Conservation (phyloP, 2,888 invertebrate species). For the Phragmatobia fuliginosa region DNA sequence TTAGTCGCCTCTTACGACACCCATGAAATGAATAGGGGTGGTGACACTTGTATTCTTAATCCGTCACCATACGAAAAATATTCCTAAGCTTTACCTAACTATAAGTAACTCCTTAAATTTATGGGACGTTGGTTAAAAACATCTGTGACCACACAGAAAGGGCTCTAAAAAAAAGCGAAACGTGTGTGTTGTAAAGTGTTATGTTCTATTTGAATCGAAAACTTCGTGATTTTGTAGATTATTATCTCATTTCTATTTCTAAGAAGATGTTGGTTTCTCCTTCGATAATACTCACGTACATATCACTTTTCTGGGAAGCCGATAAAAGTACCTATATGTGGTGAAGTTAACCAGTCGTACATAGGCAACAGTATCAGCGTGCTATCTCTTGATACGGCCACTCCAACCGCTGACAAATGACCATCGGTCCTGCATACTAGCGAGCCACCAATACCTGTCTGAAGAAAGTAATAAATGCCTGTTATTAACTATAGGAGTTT, state of each 20-base stretch:
- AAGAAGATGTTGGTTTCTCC: not conserved
- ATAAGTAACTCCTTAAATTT: no score
- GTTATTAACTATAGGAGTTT: no score
- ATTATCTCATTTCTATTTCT: not conserved
- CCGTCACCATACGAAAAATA: no score
- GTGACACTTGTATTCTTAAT: no score
- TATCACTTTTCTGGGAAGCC: slow-evolving; percentile 3
- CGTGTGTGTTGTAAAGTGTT: not conserved
- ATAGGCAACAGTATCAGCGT: slow-evolving; percentile 66
- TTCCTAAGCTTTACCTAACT: no score
- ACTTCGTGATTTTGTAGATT: not conserved
- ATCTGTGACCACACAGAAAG: no score
- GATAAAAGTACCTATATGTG: slow-evolving; percentile 2
- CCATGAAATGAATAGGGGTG: no score
- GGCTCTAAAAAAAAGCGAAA: not conserved
- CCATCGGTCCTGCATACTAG: slow-evolving; percentile 61
- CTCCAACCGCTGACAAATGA: slow-evolving; percentile 49
- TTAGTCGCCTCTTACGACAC: no score
- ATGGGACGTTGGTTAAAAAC: no score
- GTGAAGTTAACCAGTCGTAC: slow-evolving; percentile 61
- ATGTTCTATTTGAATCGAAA: no score
- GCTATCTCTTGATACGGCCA: slow-evolving; percentile 70
- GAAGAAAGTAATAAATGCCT: slow-evolving; percentile 13
- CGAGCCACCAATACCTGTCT: slow-evolving; percentile 78
- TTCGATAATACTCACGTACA: not conserved